phyloP scores from a whole-genome alignment of 1,140 invertebrate species.

The Linepithema humile region DNA sequence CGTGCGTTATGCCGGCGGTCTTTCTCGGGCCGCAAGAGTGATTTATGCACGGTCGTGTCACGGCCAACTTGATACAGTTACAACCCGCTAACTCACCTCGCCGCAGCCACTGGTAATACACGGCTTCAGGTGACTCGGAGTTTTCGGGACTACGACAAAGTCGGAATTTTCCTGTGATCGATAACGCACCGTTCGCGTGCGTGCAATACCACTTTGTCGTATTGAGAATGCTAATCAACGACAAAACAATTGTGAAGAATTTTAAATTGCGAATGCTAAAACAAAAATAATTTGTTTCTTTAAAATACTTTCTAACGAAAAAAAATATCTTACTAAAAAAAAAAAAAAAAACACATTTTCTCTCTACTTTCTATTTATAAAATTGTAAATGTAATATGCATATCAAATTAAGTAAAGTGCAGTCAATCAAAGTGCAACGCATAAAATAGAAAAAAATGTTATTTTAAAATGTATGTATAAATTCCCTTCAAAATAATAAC shows the following conservation, averaged over 20 bases:
- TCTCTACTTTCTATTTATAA: background rate
- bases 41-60: constrained; percentile 82
- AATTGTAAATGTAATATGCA: no score
- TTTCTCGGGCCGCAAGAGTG: constrained; percentile 73
- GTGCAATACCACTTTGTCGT: background rate
- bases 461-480: background rate
- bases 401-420: background rate
- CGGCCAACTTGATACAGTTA: constrained; percentile 83
- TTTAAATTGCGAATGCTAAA: background rate
- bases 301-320: background rate
- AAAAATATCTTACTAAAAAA: background rate
- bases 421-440: background rate
- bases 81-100: constrained; percentile 80
- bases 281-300: background rate
- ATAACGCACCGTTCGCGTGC: constrained; percentile 23
- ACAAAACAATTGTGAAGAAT: background rate
- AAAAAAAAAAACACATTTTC: background rate
- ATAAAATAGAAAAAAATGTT: background rate
- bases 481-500: no score
- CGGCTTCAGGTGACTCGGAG: constrained; percentile 46
- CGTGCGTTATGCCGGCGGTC: constrained; percentile 64
- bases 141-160: constrained; percentile 38
- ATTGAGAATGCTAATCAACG: background rate
- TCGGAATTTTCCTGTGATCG: constrained; percentile 42
- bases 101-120: constrained; percentile 52